Evolutionary conservation across 2,888 invertebrate species (phyloP), one percentile per base, ranked within the genome.

Genomic region (Tetranychus truncatus): DNA sequence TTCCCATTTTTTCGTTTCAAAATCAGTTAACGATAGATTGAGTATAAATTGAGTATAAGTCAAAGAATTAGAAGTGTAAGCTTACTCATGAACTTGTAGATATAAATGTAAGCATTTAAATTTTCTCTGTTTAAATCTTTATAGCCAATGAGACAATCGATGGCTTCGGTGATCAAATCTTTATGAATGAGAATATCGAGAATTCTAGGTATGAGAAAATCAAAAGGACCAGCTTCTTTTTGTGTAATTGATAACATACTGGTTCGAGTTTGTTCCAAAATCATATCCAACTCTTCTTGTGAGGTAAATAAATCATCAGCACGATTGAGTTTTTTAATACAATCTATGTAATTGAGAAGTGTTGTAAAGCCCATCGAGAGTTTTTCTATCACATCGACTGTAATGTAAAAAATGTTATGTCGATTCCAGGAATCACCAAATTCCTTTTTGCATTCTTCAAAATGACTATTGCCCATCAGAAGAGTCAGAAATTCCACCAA

Each of bases 71-170:
- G 7, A 1, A 20, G 18, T 20, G 11, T 7, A 11, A 20, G 11
- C 69, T 20, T 11, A 69, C 69, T 21, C 11, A 69, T 20, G 11
- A 69, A 69, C 8, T 24, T 69, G 69, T 20, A 69, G n/a, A 69
- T 20, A 21, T 69, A 69, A 69, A 69, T 69, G 34, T 69, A 69
- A 24, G 20, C 69, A 21, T 69, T 69, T 24, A 69, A 20, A 69
- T 69, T 69, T 11, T 20, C 34, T 20, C 4, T 8, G 34, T 69
- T 69, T 6, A 24, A 11, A 24, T 69, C 34, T 20, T 69, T 69
- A 21, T 69, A 69, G 34, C 6, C 1, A 11, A 69, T 24, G 11
- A 69, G 69, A 69, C 69, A 69, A 20, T 69, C 69, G 20, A 7
- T n/a, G 5, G 69, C 69, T 24, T 69, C 69, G 11, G 18, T 21